Base-by-base conservation (phyloP, 23 tunicate genomes). In the Clavelina lepadiformis region DNA sequence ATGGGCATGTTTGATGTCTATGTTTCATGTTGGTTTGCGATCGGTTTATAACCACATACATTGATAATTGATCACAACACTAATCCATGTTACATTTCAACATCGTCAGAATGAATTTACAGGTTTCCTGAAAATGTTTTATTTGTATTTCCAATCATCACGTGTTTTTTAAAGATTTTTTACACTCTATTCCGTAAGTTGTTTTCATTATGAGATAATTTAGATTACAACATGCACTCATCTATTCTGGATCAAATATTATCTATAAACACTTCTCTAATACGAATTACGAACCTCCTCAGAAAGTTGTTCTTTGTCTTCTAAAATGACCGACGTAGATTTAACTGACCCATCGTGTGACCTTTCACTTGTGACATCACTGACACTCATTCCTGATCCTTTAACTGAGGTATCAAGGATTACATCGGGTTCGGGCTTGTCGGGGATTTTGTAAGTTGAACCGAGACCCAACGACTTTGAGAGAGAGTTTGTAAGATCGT, bases 301-400 rank as follows among this genome's bases (percentile, higher is more conserved):
- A 63, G 56, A 28, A 63, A 3, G 15, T 18, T 7, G 69, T 5
- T 24, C 32, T 68, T 35, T 50, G 24, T 3, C 32, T 27, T 68
- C 59, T 2, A 49, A 19, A 4, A 68, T 24, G 13, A 68, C 73
- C n/a, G 38, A 28, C 15, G 73, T 25, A 18, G 73, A 45, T 4
- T 47, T 27, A n/a, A 32, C 22, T n/a, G 73, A 38, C 19, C 25
- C 47, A 8, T 21, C 31, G 23, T 41, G 32, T 56, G 80, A 72
- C 23, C 28, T 28, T 44, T 65, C 73, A 26, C 84, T 78, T 11
- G 75, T 46, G 30, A 78, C 35, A 59, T 68, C 84, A 68, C 84
- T 78, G 27, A 78, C 26, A 47, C 72, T 68, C 8, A 78, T 56
- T 18, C 60, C 84, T 25, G 84, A 46, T 34, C 73, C 73, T 55